Base-by-base conservation (phyloP, 2,888 invertebrate species). In the Acanthacorydalis orientalis region DNA sequence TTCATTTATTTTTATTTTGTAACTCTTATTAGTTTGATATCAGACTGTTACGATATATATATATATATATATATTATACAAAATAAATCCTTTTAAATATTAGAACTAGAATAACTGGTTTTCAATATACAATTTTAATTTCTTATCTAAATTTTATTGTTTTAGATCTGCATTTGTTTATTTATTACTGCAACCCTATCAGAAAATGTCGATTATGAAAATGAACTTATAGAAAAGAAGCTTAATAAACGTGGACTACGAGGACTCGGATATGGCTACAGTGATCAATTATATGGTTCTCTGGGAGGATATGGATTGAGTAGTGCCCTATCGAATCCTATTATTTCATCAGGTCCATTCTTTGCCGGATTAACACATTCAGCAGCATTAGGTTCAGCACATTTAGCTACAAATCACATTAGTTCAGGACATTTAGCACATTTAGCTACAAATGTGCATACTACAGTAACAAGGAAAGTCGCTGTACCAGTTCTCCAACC, bases 401-500 rank as follows among this genome's bases (percentile, higher is more conserved):
- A 14, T 9, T 31, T 39, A 2, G 34, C 42, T 23, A 11, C 47
- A 2, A 38, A n/a, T n/a, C n/a, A n/a, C n/a, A n/a, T n/a, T n/a
- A n/a, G n/a, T n/a, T n/a, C n/a, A n/a, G n/a, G n/a, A n/a, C n/a
- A n/a, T n/a, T n/a, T n/a, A n/a, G n/a, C 16, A 12, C 23, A 40
- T 11, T 11, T 61, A 11, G 63, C 60, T 8, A 49, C 61, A 10
- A 54, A 59, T 7, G 53, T 63, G 4, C 57, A 60, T 6, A 57
- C 68, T 23, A 63, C 68, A 42, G 61, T 72, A 49, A 68, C 68
- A 23, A 68, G 68, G 48, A 67, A 68, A 49, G 61, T 70, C 40
- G 62, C 68, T 44, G 65, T 72, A 1, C 70, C 72, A 7, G 64
- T 71, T n/a, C 68, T 71, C 1, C 68, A 72, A 49, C 72, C 73